These are phyloP conservation scores for Phthorimaea operculella DNA, from an alignment of 1,140 invertebrate genomes.

Conservation along the genomic window DNA sequence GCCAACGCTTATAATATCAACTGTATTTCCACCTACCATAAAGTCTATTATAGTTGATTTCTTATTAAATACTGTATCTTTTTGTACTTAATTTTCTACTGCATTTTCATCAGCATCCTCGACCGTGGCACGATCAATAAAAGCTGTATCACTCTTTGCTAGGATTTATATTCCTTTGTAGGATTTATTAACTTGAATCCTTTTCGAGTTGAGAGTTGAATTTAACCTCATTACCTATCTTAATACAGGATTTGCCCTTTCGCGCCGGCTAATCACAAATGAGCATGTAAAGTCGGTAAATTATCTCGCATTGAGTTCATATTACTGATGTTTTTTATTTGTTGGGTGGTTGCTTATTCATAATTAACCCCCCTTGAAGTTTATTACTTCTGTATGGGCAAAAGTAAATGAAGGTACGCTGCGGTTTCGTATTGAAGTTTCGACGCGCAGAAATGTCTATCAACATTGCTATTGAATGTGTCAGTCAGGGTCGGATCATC, in stretches of 20 bases:
- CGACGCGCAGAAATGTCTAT: conserved; percentile 1
- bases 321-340: conserved; percentile 60
- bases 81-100: conserved; percentile 63
- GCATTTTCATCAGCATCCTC: conserved; percentile 59
- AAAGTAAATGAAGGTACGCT: conserved; percentile 31
- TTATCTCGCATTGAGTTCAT: conserved; percentile 64
- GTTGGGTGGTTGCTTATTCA: conserved; percentile 62
- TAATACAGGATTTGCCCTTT: conserved; percentile 68
- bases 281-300: conserved; percentile 66
- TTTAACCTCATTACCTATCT: conserved; percentile 69
- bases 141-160: conserved; percentile 35
- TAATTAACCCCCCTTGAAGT: conserved; percentile 64
- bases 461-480: background rate
- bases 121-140: conserved; percentile 30
- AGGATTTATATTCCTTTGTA: conserved; percentile 40
- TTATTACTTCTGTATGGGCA: conserved; percentile 62
- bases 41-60: conserved; percentile 42
- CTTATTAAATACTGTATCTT: conserved; percentile 52
- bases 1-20: conserved; percentile 42
- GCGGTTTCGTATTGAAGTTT: background rate
- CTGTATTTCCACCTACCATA: conserved; percentile 38
- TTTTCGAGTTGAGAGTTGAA: conserved; percentile 33
- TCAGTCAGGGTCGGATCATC: no score
- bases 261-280: conserved; percentile 67
- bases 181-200: conserved; percentile 20